A percentile compares a stretch with the other conserved stretches of the same genome.
Evolutionary conservation across 2,888 invertebrate species (phyloP).

Genomic region (Merodon equestris): DNA sequence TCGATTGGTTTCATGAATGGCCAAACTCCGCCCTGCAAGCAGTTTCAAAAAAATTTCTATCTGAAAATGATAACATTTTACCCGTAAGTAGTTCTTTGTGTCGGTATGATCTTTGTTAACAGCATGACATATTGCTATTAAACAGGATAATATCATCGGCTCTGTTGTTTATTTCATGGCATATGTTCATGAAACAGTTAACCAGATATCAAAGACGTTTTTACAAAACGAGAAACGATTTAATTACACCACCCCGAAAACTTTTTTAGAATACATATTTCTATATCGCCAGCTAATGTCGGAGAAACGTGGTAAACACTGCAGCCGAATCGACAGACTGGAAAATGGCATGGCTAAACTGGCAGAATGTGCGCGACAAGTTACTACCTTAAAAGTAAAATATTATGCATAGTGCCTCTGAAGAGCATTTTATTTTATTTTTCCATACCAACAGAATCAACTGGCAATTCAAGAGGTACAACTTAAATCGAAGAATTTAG

Average conservation of each 20-base stretch:
- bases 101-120: background rate
- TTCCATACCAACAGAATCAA: constrained; percentile 73
- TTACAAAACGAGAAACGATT: constrained; percentile 92
- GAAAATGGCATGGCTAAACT: constrained; percentile 94
- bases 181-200: constrained; percentile 92
- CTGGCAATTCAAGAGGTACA: constrained; percentile 88
- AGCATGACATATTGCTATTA: too few species aligned
- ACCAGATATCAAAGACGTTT: constrained; percentile 90
- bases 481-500: constrained; percentile 92
- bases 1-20: constrained; percentile 99
- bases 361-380: constrained; percentile 91
- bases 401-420: background rate
- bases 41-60: constrained; percentile 91
- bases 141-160: constrained; percentile 81
- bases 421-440: background rate
- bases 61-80: constrained; percentile 87
- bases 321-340: constrained; percentile 88
- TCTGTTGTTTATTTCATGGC: constrained; percentile 95
- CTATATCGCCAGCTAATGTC: constrained; percentile 87
- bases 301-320: constrained; percentile 85
- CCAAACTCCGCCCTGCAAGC: constrained; percentile 94
- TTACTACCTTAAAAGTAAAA: constrained; percentile 88
- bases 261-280: constrained; percentile 96
- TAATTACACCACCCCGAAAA: constrained; percentile 98
- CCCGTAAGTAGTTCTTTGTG: constrained; percentile 80